Conservation (phyloP, 2,113 vertebrate genomes). For the Ariopsis seemanni region DNA sequence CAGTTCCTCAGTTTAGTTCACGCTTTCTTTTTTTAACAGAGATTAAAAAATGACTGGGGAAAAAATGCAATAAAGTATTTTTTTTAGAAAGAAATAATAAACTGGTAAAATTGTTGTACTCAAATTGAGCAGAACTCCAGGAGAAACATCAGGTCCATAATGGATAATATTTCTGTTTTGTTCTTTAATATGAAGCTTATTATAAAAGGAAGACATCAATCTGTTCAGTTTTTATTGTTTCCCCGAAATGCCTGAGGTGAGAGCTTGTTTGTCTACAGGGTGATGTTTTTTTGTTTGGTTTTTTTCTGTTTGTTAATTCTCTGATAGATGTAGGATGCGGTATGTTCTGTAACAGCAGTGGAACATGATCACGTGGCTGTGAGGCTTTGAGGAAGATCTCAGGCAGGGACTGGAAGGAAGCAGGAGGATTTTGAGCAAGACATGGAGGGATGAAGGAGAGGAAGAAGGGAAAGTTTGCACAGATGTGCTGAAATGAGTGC, state of each 20-base stretch:
- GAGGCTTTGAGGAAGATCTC: constrained; percentile 13
- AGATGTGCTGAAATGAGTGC: constrained; percentile 14
- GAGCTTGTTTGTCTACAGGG: neutral
- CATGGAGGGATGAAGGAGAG: neutral
- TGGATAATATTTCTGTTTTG: too few relatives aligned
- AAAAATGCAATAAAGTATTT: too few relatives aligned
- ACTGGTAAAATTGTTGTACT: too few relatives aligned
- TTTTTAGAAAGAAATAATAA: too few relatives aligned
- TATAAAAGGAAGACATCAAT: neutral
- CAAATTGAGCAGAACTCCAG: too few relatives aligned
- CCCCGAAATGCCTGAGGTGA: neutral
- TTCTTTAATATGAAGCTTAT: neutral
- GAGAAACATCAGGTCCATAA: too few relatives aligned
- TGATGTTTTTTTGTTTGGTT: too few relatives aligned
- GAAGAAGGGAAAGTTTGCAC: constrained; percentile 10
- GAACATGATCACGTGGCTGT: neutral
- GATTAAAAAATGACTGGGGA: too few relatives aligned
- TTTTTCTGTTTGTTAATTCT: too few relatives aligned
- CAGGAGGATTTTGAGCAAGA: constrained; percentile 15
- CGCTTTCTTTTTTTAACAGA: too few relatives aligned
- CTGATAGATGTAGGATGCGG: too few relatives aligned
- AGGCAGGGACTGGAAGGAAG: constrained; percentile 8
- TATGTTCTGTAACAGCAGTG: neutral
- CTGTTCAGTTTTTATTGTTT: neutral
- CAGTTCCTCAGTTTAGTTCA: too few relatives aligned